phyloP scores from a whole-genome alignment of 2,113 vertebrate species.

The Gobius niger region DNA sequence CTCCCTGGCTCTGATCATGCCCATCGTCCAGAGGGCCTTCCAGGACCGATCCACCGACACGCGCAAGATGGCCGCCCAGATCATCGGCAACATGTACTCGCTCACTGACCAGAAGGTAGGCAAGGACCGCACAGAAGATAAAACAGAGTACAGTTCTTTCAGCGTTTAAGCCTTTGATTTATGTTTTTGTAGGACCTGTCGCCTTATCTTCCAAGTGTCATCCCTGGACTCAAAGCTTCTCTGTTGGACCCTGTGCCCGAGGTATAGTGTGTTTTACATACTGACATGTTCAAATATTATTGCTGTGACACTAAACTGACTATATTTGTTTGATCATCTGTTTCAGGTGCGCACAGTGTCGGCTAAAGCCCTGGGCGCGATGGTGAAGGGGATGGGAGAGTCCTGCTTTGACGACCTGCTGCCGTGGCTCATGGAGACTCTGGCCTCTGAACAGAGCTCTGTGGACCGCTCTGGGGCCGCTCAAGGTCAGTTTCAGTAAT shows the following conservation, averaged over 20 bases:
- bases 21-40: conserved; percentile 97
- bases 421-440: conserved; percentile 96
- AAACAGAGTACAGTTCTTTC: not conserved
- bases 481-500: conserved; percentile 79
- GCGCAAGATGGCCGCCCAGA: conserved; percentile 98
- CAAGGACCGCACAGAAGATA: not conserved
- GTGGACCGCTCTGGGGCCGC: conserved; percentile 98
- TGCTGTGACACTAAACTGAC: not conserved
- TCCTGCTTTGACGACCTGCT: conserved; percentile 95
- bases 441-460: conserved; percentile 97
- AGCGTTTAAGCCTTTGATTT: not conserved
- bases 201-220: conserved; percentile 95
- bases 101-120: conserved; percentile 96
- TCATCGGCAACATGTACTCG: conserved; percentile 99
- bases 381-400: conserved; percentile 99
- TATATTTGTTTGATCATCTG: not conserved
- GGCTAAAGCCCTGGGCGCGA: conserved; percentile 95
- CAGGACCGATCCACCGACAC: conserved; percentile 98
- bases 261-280: conserved; percentile 69
- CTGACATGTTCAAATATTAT: not conserved
- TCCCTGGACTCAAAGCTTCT: conserved; percentile 93
- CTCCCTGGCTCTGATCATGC: conserved; percentile 97
- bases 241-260: conserved; percentile 96
- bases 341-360: conserved; percentile 94
- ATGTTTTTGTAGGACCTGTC: conserved; percentile 85